These are phyloP conservation scores for Cyrtonyx montezumae DNA, from an alignment of 2,113 vertebrate genomes.

Conservation along the genomic window DNA sequence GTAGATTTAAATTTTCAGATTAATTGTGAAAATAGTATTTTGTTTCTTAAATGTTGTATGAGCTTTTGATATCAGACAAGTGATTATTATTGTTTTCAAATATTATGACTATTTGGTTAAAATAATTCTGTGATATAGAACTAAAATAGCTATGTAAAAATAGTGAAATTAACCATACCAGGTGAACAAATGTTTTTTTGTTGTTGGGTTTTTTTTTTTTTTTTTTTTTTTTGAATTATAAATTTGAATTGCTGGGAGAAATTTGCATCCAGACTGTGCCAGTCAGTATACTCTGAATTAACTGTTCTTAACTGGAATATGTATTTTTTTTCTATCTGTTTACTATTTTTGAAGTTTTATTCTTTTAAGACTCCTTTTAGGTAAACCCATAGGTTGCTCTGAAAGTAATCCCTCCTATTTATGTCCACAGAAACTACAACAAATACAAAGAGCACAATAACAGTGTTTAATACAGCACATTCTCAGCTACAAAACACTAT, in stretches of 20 bases:
- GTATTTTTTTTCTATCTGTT: not conserved
- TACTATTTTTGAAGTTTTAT: not conserved
- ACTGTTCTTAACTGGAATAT: not conserved
- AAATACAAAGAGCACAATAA: no score
- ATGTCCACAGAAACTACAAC: no score
- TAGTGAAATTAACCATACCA: not conserved
- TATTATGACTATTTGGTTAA: not conserved
- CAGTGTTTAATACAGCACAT: no score
- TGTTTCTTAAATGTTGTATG: not conserved
- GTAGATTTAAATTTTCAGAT: not conserved
- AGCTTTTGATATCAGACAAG: not conserved
- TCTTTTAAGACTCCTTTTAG: not conserved
- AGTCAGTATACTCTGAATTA: not conserved
- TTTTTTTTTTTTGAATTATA: not conserved
- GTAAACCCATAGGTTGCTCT: not conserved
- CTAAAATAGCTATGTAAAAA: not conserved
- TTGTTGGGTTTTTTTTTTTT: not conserved
- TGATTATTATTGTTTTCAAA: not conserved
- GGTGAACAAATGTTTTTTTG: not conserved
- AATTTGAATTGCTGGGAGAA: not conserved
- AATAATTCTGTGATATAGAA: not conserved
- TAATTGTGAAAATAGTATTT: not conserved
- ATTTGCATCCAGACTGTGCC: not conserved
- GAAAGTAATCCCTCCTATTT: no score
- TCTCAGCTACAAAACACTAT: no score